phyloP scores from a whole-genome alignment of 1,140 invertebrate genomes.

The Cyphomyrmex costatus region DNA sequence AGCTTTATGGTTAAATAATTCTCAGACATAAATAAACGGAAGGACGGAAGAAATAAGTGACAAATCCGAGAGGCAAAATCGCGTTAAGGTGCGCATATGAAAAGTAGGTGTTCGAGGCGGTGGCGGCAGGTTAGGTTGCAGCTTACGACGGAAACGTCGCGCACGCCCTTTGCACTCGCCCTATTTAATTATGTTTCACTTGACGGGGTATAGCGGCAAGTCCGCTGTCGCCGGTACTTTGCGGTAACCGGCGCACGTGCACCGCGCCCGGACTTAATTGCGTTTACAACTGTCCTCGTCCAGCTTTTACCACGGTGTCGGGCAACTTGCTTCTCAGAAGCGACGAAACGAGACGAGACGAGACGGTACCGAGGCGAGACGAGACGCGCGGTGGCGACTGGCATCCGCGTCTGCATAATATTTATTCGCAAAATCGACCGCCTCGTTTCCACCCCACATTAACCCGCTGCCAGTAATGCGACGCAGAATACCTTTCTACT shows the following conservation, averaged over 20 bases:
- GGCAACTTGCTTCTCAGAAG: slow-evolving; percentile 12
- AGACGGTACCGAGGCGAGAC: background rate
- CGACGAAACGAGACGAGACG: background rate
- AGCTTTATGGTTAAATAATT: slow-evolving; percentile 41
- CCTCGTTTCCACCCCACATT: background rate
- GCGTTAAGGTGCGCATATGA: slow-evolving; percentile 44
- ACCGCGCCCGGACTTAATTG: slow-evolving; percentile 59
- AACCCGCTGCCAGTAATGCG: background rate
- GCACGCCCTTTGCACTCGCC: slow-evolving; percentile 43
- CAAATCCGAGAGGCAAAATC: slow-evolving; percentile 48
- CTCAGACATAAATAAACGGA: background rate
- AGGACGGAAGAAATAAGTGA: slow-evolving; percentile 42
- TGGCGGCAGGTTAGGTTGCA: slow-evolving; percentile 7
- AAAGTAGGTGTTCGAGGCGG: slow-evolving; percentile 43
- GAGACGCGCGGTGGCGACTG: background rate
- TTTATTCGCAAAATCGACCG: slow-evolving; percentile 51
- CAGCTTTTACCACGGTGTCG: background rate
- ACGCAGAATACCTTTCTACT: background rate
- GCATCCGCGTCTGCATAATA: slow-evolving; percentile 20
- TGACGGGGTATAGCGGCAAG: slow-evolving; percentile 34
- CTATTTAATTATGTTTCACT: slow-evolving; percentile 67
- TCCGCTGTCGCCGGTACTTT: slow-evolving; percentile 52
- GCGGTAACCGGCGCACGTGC: slow-evolving; percentile 55
- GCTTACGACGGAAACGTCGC: slow-evolving; percentile 34
- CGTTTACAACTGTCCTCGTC: slow-evolving; percentile 61